Percentiles rank a stretch among this genome's conserved stretches.
phyloP scores from a whole-genome alignment of 30 jellyfish, hydroid and myxozoan species.

The Aurelia sp. region DNA sequence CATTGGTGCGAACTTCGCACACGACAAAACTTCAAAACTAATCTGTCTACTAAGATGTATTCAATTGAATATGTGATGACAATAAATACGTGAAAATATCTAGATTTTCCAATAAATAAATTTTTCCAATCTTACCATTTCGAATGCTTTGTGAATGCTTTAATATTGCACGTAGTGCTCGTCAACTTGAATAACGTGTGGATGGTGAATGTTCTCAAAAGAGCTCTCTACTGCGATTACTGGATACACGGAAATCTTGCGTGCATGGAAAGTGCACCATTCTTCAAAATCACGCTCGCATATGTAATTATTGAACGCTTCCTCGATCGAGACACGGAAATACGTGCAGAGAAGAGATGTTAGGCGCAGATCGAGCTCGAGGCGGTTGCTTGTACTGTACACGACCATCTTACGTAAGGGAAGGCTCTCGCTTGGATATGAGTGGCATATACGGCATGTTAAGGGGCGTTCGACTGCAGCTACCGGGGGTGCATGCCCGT shows the following conservation, averaged over 20 bases:
- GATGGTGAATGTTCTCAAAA: slow-evolving; percentile 40
- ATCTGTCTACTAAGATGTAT: slow-evolving; percentile 4
- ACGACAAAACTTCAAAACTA: too few relatives aligned
- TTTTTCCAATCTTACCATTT: slow-evolving; percentile 41
- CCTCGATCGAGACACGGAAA: slow-evolving; percentile 73
- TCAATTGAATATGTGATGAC: neutral
- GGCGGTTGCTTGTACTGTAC: slow-evolving; percentile 63
- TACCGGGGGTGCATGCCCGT: slow-evolving; percentile 58
- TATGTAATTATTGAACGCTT: slow-evolving; percentile 65
- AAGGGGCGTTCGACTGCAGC: slow-evolving; percentile 57
- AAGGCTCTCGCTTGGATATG: slow-evolving; percentile 64
- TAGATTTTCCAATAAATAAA: slow-evolving; percentile 37
- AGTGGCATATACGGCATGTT: slow-evolving; percentile 69
- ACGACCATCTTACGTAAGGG: slow-evolving; percentile 72
- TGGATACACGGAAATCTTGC: slow-evolving; percentile 71
- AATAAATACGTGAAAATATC: slow-evolving; percentile 42
- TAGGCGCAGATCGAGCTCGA: slow-evolving; percentile 58
- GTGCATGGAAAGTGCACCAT: slow-evolving; percentile 77
- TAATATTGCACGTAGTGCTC: slow-evolving; percentile 57
- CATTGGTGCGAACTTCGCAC: too few relatives aligned
- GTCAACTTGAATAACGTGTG: slow-evolving; percentile 44
- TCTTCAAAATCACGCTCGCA: slow-evolving; percentile 80
- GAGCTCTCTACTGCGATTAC: slow-evolving; percentile 71
- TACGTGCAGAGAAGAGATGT: slow-evolving; percentile 71
- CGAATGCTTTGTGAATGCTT: slow-evolving; percentile 57